Evolutionary conservation across 1,140 invertebrate genomes (phyloP), one percentile per base, ranked within the genome.

Genomic region (Bradysia coprophila): DNA sequence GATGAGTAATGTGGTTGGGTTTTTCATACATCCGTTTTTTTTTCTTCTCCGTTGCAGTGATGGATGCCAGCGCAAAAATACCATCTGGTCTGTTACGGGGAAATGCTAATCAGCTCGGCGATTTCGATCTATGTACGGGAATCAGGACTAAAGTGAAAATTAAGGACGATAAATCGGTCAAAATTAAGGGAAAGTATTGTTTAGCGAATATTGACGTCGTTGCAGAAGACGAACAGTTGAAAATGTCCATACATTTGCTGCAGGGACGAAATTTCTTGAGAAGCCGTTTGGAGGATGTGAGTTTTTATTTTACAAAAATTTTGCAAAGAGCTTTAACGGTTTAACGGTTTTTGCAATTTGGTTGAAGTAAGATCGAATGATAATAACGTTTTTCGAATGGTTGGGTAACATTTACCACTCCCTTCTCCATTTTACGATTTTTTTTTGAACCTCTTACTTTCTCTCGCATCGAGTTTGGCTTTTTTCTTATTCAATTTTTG

Each of bases 141-240:
- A 63, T 72, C 24, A 55, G 63, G 37, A 70, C 72, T 6, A 59
- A 67, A 5, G 66, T 76, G 1, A 73, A 74, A 55, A 45, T 63
- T 20, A 61, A 63, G 21, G 56, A 63, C 4, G 63, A 64, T 0
- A 62, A 57, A 34, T 49, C 67, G 1, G 63, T 75, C 9, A 71
- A 67, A 43, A 61, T 80, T 19, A 65, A 73, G 45, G 75, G 75
- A 22, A 73, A 77, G 53, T 80, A 80, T 54, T 80, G 77, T 49
- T 52, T 80, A 40, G 75, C 72, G 4, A 66, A 63, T 41, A 59
- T 78, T 36, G 75, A 79, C 47, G 46, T 76, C 43, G 65, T 70
- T 31, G 66, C 71, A 0, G 63, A 63, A 44, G 52, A 62, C 24
- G 48, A 64, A 15, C 66, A 69, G 11, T 63, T 71, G 47, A 73